Evolutionary conservation across 2,797 vertebrate species (phyloP).

Genomic region (Dendrocincla tyrannina): DNA sequence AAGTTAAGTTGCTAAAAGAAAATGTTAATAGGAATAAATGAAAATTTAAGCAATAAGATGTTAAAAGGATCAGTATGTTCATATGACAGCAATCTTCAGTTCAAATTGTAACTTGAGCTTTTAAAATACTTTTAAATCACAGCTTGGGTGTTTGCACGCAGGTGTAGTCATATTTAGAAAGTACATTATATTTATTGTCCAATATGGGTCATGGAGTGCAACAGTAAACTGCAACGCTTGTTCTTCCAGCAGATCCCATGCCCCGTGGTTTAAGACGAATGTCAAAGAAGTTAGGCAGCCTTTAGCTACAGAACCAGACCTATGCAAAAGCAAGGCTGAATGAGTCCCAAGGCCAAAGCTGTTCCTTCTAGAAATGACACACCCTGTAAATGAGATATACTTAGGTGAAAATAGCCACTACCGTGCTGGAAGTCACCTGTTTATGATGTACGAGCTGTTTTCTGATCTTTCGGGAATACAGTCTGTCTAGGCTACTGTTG

Average conservation of each 20-base stretch:
- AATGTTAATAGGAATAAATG: slow-evolving; percentile 78
- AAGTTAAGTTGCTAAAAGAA: slow-evolving; percentile 96
- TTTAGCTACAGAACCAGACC: slow-evolving; percentile 41
- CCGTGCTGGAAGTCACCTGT: slow-evolving; percentile 84
- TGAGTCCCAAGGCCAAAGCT: slow-evolving; percentile 26
- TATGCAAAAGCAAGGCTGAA: slow-evolving; percentile 51
- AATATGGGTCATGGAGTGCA: background rate
- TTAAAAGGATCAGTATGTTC: slow-evolving; percentile 68
- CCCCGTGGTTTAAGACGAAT: background rate
- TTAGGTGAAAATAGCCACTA: background rate
- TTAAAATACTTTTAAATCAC: background rate
- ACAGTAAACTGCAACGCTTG: background rate
- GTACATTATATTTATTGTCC: background rate
- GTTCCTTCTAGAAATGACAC: background rate
- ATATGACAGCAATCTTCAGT: slow-evolving; percentile 36
- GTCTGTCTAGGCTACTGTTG: slow-evolving; percentile 93
- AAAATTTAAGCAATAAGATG: slow-evolving; percentile 72
- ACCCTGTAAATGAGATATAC: background rate
- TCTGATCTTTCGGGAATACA: slow-evolving; percentile 98
- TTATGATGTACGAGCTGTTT: slow-evolving; percentile 99
- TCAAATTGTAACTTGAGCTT: background rate
- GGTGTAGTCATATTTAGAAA: background rate
- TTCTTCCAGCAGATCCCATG: background rate
- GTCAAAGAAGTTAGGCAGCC: slow-evolving; percentile 27
- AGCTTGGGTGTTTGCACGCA: background rate